Evolutionary conservation across 2,113 vertebrate genomes (phyloP).

Genomic region (Alosa alosa): DNA sequence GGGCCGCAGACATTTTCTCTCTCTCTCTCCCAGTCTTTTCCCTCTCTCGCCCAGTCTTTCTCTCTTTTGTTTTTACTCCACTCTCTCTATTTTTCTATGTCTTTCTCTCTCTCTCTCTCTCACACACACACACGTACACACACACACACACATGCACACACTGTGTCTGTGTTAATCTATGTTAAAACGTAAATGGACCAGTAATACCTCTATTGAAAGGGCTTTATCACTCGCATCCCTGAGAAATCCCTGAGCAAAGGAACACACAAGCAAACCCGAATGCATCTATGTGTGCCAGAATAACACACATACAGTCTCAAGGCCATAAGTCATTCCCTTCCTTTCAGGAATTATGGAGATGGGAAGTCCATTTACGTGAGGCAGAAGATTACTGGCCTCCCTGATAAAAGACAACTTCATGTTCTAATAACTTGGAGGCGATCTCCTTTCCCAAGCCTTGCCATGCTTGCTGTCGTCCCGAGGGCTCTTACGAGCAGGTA

Average conservation of each 20-base stretch:
- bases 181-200: conserved; percentile 74
- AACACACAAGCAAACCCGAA: background rate
- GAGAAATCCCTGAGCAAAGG: conserved; percentile 49
- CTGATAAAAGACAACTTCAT: background rate
- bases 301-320: background rate
- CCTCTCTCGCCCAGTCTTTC: background rate
- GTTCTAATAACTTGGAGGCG: background rate
- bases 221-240: conserved; percentile 61
- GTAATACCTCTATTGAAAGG: conserved; percentile 65
- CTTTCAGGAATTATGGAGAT: background rate
- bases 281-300: background rate
- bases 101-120: background rate
- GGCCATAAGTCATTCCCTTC: background rate
- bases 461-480: no score
- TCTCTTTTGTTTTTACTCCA: background rate
- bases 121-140: conserved; percentile 1
- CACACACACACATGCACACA: conserved; percentile 11
- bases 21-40: background rate
- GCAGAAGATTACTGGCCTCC: background rate
- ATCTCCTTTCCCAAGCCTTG: background rate
- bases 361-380: background rate
- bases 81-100: background rate
- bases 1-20: conserved; percentile 30
- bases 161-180: conserved; percentile 66
- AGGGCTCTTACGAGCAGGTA: background rate